phyloP scores from a whole-genome alignment of 2,113 vertebrate species.

The Sialia sialis region DNA sequence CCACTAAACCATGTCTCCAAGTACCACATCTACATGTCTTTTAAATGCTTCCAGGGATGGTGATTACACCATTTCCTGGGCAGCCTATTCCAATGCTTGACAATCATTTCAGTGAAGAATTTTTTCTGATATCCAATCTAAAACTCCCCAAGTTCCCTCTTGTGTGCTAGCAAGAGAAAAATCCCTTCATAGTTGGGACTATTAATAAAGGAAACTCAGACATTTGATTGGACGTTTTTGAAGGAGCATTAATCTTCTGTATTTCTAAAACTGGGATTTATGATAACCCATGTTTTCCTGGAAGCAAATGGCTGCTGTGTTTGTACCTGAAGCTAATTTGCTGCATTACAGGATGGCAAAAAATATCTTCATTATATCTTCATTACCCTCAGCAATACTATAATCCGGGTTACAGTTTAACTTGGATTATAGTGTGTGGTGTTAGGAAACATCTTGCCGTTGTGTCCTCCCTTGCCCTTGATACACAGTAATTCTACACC shows the following conservation, averaged over 20 bases:
- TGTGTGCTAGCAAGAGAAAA: background rate
- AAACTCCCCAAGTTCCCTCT: background rate
- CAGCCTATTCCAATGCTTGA: background rate
- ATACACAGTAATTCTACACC: background rate
- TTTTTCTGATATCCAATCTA: background rate
- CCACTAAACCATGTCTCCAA: background rate
- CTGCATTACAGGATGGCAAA: background rate
- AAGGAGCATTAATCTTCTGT: background rate
- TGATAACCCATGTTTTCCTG: background rate
- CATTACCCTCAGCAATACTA: background rate
- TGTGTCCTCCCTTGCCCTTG: background rate
- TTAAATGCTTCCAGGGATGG: accelerated
- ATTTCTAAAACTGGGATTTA: background rate
- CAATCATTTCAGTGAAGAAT: background rate
- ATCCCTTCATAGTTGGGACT: background rate
- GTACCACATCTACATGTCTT: background rate
- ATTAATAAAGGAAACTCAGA: background rate
- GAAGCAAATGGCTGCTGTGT: background rate
- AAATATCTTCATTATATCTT: background rate
- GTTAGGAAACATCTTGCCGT: background rate
- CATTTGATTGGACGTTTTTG: background rate
- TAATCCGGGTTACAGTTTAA: background rate
- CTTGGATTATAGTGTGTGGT: background rate
- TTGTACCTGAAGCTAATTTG: background rate
- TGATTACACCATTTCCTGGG: background rate